Conservation (phyloP, 2,797 vertebrate species). For the Cyprinella venusta region DNA sequence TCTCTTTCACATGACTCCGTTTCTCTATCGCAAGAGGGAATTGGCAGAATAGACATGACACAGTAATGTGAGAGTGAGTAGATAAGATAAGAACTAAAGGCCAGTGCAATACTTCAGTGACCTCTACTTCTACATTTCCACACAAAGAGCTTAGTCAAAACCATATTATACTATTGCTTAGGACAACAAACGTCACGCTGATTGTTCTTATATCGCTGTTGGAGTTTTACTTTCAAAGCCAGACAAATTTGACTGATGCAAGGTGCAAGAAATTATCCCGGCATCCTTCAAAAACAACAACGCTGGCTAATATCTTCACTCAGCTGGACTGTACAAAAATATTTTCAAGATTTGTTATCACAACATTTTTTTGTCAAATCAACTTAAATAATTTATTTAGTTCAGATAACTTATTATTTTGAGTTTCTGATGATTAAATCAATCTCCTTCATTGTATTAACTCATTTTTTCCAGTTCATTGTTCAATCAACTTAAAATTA, state of each 20-base stretch:
- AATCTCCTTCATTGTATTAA: no score
- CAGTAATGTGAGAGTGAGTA: slow-evolving; percentile 19
- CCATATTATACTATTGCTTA: background rate
- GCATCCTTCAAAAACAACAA: background rate
- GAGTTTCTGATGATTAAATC: no score
- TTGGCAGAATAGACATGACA: slow-evolving; percentile 22
- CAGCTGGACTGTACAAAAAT: no score
- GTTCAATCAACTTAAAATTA: no score
- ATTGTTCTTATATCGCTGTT: background rate
- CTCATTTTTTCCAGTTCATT: no score
- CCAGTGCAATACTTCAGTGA: background rate
- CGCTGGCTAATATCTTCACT: background rate
- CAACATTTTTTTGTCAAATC: no score
- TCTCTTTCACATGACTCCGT: slow-evolving; percentile 24
- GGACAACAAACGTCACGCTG: background rate
- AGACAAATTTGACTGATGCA: background rate
- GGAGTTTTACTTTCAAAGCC: background rate
- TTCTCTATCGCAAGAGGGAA: slow-evolving; percentile 27
- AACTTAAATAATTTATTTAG: no score
- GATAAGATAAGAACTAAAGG: slow-evolving; percentile 23
- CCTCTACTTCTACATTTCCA: background rate
- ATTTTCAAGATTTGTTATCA: no score
- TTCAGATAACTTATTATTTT: no score
- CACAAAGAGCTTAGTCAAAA: background rate
- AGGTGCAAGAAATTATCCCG: background rate